Conservation (phyloP, 2,888 invertebrate genomes). For the Acanthoscelides obtectus region DNA sequence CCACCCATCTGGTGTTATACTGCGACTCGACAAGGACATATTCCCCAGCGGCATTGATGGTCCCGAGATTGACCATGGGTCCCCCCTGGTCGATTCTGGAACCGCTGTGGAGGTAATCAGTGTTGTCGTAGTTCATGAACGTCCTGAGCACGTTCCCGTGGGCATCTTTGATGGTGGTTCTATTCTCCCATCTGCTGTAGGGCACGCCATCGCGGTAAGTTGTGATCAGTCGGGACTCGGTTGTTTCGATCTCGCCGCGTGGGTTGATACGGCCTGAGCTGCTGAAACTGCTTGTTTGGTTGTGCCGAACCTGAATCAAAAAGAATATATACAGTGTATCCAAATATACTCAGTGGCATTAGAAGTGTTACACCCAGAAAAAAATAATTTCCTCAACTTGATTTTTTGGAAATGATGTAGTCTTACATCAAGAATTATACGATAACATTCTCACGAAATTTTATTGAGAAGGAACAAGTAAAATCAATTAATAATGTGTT, state of each 20-base stretch:
- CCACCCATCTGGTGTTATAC: slow-evolving; percentile 10
- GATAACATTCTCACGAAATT: too few relatives aligned
- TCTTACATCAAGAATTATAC: too few relatives aligned
- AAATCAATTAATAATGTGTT: too few relatives aligned
- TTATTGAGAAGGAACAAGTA: too few relatives aligned
- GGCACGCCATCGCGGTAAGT: slow-evolving; percentile 22
- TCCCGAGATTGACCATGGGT: background rate
- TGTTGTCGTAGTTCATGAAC: slow-evolving; percentile 19
- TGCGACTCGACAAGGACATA: slow-evolving; percentile 11
- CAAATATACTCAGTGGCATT: too few relatives aligned
- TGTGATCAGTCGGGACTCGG: slow-evolving; percentile 10
- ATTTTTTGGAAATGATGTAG: too few relatives aligned
- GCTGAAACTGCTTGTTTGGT: slow-evolving; percentile 7
- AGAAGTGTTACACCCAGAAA: too few relatives aligned
- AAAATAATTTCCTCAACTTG: too few relatives aligned
- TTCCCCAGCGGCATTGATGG: slow-evolving; percentile 9
- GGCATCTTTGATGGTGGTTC: slow-evolving; percentile 30
- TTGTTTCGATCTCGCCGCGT: slow-evolving; percentile 15
- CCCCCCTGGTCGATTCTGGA: background rate
- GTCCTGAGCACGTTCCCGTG: slow-evolving; percentile 30
- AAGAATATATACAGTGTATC: too few relatives aligned
- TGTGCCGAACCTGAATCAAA: slow-evolving; percentile 19
- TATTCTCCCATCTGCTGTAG: slow-evolving; percentile 27
- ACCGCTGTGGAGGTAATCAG: background rate
- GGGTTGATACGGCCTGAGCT: slow-evolving; percentile 13